A percentile compares a stretch with the other conserved stretches of the same genome.
Evolutionary conservation across 1,140 invertebrate genomes (phyloP).

Genomic region (Sinella curviseta): DNA sequence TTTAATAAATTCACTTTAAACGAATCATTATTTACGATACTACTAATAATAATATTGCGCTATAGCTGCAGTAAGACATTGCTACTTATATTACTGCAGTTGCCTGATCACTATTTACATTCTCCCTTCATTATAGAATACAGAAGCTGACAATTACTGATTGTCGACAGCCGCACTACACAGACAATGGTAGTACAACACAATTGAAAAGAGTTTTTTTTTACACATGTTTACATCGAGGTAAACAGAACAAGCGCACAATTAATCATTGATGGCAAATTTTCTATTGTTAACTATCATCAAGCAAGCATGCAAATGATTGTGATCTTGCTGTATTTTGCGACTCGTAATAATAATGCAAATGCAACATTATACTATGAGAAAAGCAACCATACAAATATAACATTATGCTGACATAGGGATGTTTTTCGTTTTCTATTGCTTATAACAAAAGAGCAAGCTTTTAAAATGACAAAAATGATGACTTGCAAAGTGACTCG

Average conservation of each 20-base stretch:
- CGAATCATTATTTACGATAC: too few species aligned
- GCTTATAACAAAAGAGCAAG: neutral
- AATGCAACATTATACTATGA: too few species aligned
- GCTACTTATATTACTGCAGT: too few species aligned
- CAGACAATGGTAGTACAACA: neutral
- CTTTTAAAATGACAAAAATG: neutral
- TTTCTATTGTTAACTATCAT: neutral
- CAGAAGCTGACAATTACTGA: neutral
- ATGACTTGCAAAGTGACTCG: neutral
- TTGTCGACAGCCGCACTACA: neutral
- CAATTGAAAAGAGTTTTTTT: neutral
- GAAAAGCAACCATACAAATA: neutral
- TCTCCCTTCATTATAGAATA: neutral
- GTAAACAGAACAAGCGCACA: neutral
- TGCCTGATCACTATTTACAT: too few species aligned
- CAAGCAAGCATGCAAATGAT: neutral
- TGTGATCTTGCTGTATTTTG: too few species aligned
- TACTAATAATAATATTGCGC: too few species aligned
- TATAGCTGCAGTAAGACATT: too few species aligned
- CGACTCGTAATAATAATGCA: neutral
- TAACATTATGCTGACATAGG: too few species aligned
- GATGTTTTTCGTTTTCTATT: too few species aligned
- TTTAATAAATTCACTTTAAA: too few species aligned
- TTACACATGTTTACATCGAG: neutral
- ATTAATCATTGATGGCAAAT: neutral